phyloP scores from a whole-genome alignment of 2,113 vertebrate species.

The Crypturellus undulatus region DNA sequence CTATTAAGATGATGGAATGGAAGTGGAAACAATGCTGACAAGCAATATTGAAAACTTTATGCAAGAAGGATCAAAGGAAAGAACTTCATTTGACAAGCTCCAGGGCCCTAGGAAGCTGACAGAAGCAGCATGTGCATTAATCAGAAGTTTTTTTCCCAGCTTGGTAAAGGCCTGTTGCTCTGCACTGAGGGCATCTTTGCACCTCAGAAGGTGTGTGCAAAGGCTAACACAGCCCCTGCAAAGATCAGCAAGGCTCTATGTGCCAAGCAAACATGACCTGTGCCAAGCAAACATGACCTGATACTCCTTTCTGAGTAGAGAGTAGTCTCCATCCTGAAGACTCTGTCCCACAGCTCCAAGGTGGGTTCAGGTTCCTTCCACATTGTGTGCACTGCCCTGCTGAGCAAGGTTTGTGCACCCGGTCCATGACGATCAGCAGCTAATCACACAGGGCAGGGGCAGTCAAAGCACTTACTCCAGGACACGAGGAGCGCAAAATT shows the following conservation, averaged over 20 bases:
- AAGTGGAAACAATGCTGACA: background rate
- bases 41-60: background rate
- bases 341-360: background rate
- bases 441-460: background rate
- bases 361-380: background rate
- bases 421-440: background rate
- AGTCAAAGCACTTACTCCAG: background rate
- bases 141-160: background rate
- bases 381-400: background rate
- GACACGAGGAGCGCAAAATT: background rate
- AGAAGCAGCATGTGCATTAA: rapidly evolving
- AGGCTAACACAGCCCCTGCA: background rate
- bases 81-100: background rate
- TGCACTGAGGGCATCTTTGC: rapidly evolving
- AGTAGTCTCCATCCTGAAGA: background rate
- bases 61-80: background rate
- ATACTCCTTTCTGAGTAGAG: background rate
- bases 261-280: background rate
- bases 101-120: background rate
- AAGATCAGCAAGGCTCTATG: background rate
- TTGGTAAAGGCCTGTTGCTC: background rate
- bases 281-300: background rate
- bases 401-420: background rate
- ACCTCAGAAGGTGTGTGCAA: background rate
- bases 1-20: background rate